A percentile compares a stretch with the other conserved stretches of the same genome.
Conservation (phyloP, 2,797 vertebrate genomes). For the Eospalax fontanierii region DNA sequence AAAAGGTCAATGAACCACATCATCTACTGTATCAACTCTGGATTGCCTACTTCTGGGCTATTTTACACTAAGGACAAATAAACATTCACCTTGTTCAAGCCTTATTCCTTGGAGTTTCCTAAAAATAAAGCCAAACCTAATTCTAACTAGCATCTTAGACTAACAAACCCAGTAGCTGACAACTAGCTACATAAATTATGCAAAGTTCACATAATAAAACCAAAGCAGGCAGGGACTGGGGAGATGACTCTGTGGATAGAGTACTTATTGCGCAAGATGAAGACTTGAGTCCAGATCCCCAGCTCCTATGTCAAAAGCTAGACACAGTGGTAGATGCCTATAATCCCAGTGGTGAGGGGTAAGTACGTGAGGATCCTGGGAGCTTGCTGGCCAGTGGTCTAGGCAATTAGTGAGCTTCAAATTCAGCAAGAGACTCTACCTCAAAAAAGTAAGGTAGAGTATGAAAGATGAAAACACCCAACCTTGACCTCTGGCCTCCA, state of each 20-base stretch:
- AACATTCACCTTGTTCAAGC: neutral
- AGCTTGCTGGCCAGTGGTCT: neutral
- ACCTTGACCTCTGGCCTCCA: neutral
- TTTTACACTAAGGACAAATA: neutral
- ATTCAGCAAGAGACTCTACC: neutral
- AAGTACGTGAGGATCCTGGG: neutral
- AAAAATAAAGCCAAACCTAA: slow-evolving; percentile 50
- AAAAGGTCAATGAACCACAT: neutral
- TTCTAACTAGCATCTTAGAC: neutral
- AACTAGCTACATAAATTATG: neutral
- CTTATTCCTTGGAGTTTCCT: slow-evolving; percentile 40
- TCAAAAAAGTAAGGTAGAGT: neutral
- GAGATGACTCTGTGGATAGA: neutral
- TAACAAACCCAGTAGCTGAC: slow-evolving; percentile 37
- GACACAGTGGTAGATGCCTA: neutral
- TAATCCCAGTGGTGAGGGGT: neutral
- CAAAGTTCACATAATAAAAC: neutral
- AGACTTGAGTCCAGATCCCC: neutral
- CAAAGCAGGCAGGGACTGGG: neutral
- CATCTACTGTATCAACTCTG: neutral
- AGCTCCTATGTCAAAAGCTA: neutral
- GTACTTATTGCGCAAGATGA: neutral
- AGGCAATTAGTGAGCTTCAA: neutral
- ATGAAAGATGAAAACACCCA: neutral
- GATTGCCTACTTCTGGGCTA: neutral